phyloP scores from a whole-genome alignment of 2,113 vertebrate species.

The Cranoglanis bouderius region DNA sequence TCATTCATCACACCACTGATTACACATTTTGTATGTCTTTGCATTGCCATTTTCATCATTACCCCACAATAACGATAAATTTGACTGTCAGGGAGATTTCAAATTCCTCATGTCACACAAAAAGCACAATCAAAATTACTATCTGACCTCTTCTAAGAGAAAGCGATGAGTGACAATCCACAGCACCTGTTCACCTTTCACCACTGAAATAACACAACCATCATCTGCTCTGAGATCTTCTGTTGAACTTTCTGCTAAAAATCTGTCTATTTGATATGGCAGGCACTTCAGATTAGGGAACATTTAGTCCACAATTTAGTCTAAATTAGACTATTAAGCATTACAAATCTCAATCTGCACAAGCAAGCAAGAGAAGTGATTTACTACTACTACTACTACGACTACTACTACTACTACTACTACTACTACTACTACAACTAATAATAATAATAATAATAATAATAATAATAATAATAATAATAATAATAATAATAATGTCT shows the following conservation, averaged over 20 bases:
- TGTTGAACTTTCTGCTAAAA: constrained; percentile 61
- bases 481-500: not conserved
- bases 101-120: constrained; percentile 20
- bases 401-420: no score
- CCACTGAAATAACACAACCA: constrained; percentile 34
- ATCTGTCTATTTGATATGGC: constrained; percentile 55
- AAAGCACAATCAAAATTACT: constrained; percentile 19
- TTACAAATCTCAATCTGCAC: not conserved
- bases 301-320: constrained; percentile 28
- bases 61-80: constrained; percentile 5
- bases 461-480: no score
- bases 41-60: constrained; percentile 28
- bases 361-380: not conserved
- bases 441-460: no score
- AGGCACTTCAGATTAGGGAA: constrained; percentile 49
- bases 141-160: constrained; percentile 7
- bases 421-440: no score
- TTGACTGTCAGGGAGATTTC: constrained; percentile 31
- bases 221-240: constrained; percentile 48
- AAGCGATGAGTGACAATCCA: constrained; percentile 6
- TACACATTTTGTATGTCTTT: constrained; percentile 2
- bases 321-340: constrained; percentile 32
- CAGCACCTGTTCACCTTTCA: not conserved
- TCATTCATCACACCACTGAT: not conserved
- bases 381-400: not conserved